A percentile compares a stretch with the other conserved stretches of the same genome.
Evolutionary conservation across 2,797 vertebrate species (phyloP).

Genomic region (Botia almorhae): DNA sequence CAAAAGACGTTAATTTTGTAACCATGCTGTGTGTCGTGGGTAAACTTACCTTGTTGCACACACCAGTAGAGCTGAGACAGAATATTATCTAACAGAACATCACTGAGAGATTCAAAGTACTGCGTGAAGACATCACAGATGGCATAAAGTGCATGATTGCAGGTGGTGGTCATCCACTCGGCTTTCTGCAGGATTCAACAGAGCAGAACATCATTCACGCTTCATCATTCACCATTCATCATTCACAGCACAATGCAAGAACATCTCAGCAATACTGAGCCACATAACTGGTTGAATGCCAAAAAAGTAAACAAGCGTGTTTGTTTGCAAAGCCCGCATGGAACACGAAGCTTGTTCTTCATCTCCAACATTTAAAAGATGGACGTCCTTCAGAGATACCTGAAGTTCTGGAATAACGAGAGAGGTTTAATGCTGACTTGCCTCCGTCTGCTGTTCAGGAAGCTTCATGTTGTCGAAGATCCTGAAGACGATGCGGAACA

Average conservation of each 20-base stretch:
- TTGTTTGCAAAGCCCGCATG: neutral
- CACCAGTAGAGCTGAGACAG: slow-evolving; percentile 98
- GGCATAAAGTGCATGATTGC: slow-evolving; percentile 98
- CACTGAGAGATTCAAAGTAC: slow-evolving; percentile 95
- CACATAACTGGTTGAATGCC: neutral
- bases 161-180: slow-evolving; percentile 99
- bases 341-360: neutral
- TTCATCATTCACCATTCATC: too few species aligned
- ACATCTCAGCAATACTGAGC: neutral
- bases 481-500: slow-evolving; percentile 98
- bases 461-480: slow-evolving; percentile 99
- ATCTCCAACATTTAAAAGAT: too few species aligned
- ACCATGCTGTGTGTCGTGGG: neutral
- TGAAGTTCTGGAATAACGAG: neutral
- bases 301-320: neutral
- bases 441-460: slow-evolving; percentile 98
- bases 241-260: neutral
- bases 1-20: neutral
- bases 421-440: slow-evolving; percentile 58
- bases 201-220: neutral
- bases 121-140: slow-evolving; percentile 99
- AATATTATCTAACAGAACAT: slow-evolving; percentile 94
- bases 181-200: slow-evolving; percentile 85
- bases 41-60: slow-evolving; percentile 95
- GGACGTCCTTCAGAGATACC: neutral